A percentile compares a stretch with the other conserved stretches of the same genome.
phyloP scores from a whole-genome alignment of 2,113 vertebrate genomes.

The Chaetura pelagica region DNA sequence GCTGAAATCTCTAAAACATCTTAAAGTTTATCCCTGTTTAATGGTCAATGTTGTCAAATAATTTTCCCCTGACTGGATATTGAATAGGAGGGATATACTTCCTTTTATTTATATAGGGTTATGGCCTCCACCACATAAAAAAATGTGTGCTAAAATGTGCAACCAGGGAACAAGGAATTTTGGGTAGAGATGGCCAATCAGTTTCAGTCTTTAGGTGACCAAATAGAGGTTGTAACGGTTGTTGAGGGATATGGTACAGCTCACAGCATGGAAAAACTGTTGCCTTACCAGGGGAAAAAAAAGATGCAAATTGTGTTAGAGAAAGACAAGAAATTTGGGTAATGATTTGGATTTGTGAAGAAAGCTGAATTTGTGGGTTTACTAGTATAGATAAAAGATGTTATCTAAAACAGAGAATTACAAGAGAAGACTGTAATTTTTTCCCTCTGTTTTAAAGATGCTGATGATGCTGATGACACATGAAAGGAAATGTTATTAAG shows the following conservation, averaged over 20 bases:
- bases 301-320: background rate
- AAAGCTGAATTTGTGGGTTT: background rate
- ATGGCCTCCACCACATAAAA: background rate
- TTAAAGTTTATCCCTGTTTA: background rate
- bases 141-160: background rate
- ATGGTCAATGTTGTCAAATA: background rate
- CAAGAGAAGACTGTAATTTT: background rate
- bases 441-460: background rate
- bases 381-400: background rate
- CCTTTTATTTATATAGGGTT: background rate
- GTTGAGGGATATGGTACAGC: background rate
- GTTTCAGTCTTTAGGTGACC: background rate
- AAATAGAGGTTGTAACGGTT: background rate
- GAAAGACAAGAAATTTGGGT: background rate
- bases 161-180: background rate
- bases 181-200: background rate
- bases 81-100: background rate
- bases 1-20: background rate
- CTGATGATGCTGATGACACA: background rate
- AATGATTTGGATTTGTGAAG: background rate
- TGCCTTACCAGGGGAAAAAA: background rate
- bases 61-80: background rate
- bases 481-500: background rate
- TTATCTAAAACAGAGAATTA: background rate
- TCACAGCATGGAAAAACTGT: background rate